Base-by-base conservation (phyloP, 2,888 invertebrate species). In the Rambutsinella grinnellia region DNA sequence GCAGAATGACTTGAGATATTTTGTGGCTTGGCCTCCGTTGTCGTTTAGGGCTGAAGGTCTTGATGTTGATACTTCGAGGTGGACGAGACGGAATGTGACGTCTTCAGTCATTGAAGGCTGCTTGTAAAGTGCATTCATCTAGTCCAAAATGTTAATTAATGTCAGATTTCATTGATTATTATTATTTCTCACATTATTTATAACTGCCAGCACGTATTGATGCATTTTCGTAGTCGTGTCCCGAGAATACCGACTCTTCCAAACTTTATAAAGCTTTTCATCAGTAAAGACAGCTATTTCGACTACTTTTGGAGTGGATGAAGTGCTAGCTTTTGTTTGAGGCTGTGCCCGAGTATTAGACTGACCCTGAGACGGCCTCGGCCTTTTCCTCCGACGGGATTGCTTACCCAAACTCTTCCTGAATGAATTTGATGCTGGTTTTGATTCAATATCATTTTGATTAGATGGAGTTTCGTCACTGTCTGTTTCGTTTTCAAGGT, bases 221-320 rank as follows among this genome's bases (percentile, higher is more conserved):
- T 76, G 68, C 47, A 80, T 53, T 53, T 67, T 78, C 1, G 54
- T 8, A n/a, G 36, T 57, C 0, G 78, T 71, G 15, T 76, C 69
- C 6, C 68, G 60, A 2, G 80, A 72, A 57, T 67, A 76, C 19
- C 49, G 19, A 1, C 13, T 26, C 21, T 68, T 27, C 65, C 71
- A 72, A 5, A 58, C 23, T 23, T 26, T 28, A 27, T 51, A 76
- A 24, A 80, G 23, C 17, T 60, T 57, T 8, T 44, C 47, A 26
- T 80, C 80, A 1, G 76, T 69, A 28, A 80, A 80, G 10, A 80
- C 80, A 1, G 80, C 78, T 17, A 80, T 76, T 44, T 80, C 80
- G 1, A 80, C 53, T n/a, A 78, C 68, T 47, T 67, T 28, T n/a
- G n/a, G 10, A n/a, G 28, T 24, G 21, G 60, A 23, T 5, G 28